These are phyloP conservation scores for Trichogramma dendrolimi DNA, from an alignment of 2,888 invertebrate genomes.

Conservation along the genomic window DNA sequence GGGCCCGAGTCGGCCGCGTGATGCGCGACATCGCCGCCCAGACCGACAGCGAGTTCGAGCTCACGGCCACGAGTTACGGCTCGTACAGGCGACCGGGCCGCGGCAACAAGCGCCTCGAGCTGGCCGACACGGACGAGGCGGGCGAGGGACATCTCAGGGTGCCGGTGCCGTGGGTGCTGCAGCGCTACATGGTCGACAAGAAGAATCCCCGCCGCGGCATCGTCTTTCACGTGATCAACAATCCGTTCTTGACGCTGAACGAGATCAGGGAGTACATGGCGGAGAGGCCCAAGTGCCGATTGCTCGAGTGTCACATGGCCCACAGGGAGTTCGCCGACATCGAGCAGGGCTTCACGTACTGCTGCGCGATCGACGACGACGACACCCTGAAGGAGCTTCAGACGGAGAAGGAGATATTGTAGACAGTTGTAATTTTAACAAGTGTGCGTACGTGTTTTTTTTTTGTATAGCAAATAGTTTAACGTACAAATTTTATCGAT, in stretches of 20 bases:
- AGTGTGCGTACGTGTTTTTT: no score
- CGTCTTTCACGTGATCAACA: neutral
- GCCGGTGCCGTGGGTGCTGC: neutral
- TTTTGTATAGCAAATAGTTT: no score
- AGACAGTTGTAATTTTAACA: no score
- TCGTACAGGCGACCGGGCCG: no score
- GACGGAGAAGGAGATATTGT: no score
- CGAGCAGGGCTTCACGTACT: neutral
- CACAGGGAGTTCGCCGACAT: neutral
- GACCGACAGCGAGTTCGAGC: neutral
- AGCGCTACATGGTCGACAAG: neutral
- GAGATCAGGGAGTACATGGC: neutral
- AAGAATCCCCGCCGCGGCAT: neutral
- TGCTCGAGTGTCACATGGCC: neutral
- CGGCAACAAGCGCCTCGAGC: neutral
- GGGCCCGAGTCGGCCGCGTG: neutral
- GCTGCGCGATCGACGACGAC: neutral
- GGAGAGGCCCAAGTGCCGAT: neutral
- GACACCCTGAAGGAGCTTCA: no score
- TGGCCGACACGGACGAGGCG: neutral
- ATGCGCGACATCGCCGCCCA: neutral
- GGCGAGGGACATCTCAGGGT: neutral
- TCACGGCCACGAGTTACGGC: no score
- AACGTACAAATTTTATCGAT: no score
- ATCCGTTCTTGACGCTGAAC: neutral